phyloP scores from a whole-genome alignment of 2,888 invertebrate species.

The Hoplodrina blanda region DNA sequence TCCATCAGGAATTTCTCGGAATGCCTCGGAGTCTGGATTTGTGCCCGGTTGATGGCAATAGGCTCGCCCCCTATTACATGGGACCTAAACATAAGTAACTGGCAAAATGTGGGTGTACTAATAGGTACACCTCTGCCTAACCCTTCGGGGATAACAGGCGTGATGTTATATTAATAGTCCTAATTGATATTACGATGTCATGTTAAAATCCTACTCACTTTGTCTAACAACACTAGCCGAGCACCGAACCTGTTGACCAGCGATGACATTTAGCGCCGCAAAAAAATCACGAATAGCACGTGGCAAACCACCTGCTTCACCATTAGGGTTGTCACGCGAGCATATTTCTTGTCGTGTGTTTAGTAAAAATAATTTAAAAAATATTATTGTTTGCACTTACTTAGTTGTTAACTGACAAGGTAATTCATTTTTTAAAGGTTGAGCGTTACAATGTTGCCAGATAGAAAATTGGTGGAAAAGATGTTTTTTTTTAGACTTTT shows the following conservation, averaged over 20 bases:
- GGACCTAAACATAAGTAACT: too few relatives aligned
- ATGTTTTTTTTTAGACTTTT: too few relatives aligned
- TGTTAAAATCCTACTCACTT: background rate
- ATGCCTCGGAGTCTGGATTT: too few relatives aligned
- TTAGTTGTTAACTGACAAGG: background rate
- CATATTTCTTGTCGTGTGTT: background rate
- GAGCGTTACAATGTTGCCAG: background rate
- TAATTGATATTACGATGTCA: background rate
- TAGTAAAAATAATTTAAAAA: background rate
- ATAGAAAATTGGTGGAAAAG: too few relatives aligned
- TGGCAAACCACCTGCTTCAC: slow-evolving; percentile 58
- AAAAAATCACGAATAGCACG: slow-evolving; percentile 66
- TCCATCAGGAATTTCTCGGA: too few relatives aligned
- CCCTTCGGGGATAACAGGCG: too few relatives aligned
- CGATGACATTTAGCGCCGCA: slow-evolving; percentile 64
- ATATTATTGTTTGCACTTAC: slow-evolving; percentile 1
- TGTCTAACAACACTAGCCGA: slow-evolving; percentile 19
- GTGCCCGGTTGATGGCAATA: too few relatives aligned
- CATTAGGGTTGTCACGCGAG: slow-evolving; percentile 48
- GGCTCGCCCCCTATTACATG: too few relatives aligned
- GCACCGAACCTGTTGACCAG: slow-evolving; percentile 59
- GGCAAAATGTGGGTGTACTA: too few relatives aligned
- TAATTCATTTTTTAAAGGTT: slow-evolving; percentile 6
- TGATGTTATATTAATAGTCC: too few relatives aligned
- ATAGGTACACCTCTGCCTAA: too few relatives aligned